phyloP scores from a whole-genome alignment of 2,113 vertebrate species.

The Oriolus oriolus region DNA sequence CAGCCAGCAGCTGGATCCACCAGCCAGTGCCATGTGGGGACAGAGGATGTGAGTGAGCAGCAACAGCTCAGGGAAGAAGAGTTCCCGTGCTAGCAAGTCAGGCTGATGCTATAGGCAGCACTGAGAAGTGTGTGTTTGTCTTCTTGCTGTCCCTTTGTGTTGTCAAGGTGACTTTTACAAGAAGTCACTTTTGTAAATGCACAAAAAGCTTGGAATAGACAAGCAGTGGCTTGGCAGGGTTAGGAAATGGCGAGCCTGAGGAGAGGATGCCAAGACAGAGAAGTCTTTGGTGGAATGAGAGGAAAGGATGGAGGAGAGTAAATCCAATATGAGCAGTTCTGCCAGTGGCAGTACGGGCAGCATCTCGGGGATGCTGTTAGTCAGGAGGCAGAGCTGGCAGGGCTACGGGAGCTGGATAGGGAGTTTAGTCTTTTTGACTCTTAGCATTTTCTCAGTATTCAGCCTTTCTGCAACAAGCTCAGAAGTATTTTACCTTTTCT shows the following conservation, averaged over 20 bases:
- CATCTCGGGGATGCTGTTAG: neutral
- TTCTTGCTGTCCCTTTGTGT: neutral
- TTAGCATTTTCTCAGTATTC: neutral
- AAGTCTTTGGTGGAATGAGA: neutral
- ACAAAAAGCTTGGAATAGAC: neutral
- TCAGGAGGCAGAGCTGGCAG: neutral
- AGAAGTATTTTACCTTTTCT: neutral
- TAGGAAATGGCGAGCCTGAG: neutral
- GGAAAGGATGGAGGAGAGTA: neutral
- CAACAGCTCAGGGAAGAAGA: neutral
- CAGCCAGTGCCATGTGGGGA: fast-evolving
- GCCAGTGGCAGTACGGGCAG: neutral
- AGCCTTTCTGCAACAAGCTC: neutral
- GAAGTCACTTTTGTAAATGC: neutral
- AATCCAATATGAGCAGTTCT: neutral
- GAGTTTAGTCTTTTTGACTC: neutral
- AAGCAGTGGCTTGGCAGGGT: neutral
- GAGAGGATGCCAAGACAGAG: neutral
- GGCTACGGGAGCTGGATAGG: neutral
- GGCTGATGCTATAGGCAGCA: neutral
- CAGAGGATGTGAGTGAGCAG: neutral
- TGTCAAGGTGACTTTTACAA: neutral
- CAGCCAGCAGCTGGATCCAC: neutral
- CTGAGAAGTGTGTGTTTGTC: neutral
- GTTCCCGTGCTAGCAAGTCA: fast-evolving